Percentiles rank a stretch among this genome's conserved stretches.
Evolutionary conservation across 1,140 invertebrate genomes (phyloP).

Genomic region (Carposina sasakii): DNA sequence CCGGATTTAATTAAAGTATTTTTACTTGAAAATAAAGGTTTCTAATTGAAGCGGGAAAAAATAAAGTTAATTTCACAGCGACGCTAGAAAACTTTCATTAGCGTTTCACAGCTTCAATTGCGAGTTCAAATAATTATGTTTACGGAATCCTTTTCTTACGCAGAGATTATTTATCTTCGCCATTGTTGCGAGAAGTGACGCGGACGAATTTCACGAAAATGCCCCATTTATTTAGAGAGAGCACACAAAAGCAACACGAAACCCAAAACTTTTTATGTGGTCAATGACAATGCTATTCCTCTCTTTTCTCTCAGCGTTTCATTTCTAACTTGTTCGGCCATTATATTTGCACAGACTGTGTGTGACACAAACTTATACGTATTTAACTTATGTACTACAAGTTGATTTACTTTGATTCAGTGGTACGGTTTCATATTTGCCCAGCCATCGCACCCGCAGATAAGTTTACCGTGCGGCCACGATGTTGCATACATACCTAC

Average conservation of each 20-base stretch:
- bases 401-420: conserved; percentile 26
- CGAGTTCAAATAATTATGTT: conserved; percentile 69
- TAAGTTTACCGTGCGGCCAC: conserved; percentile 42
- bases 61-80: conserved; percentile 51
- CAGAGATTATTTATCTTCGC: conserved; percentile 67
- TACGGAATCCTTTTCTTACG: conserved; percentile 69
- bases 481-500: conserved; percentile 32
- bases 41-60: conserved; percentile 52
- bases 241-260: conserved; percentile 65
- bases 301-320: conserved; percentile 61
- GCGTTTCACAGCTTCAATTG: conserved; percentile 60
- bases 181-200: conserved; percentile 67
- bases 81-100: conserved; percentile 55
- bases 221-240: conserved; percentile 64
- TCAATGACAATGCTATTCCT: conserved; percentile 66
- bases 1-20: conserved; percentile 51
- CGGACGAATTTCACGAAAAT: conserved; percentile 68
- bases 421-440: conserved; percentile 51
- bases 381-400: conserved; percentile 19
- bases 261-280: conserved; percentile 70
- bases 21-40: conserved; percentile 46
- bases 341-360: conserved; percentile 37
- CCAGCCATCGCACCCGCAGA: conserved; percentile 49
- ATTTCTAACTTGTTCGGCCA: conserved; percentile 46
- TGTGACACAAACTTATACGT: conserved; percentile 11